Conservation (phyloP, 2,888 invertebrate species). For the Scelioninae gen. 1 region DNA sequence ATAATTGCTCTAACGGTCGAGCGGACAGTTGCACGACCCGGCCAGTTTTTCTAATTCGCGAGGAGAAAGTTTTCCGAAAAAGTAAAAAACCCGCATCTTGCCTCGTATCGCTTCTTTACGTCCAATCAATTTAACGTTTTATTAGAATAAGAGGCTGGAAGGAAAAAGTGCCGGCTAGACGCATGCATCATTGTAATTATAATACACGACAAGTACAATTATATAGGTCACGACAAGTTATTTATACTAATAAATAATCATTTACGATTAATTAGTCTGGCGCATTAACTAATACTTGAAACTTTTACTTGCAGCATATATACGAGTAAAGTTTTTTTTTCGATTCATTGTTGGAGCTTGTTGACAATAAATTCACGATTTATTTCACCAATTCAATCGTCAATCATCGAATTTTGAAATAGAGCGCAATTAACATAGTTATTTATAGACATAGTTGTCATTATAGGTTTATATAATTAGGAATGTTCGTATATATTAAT, state of each 20-base stretch:
- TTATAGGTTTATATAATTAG: conserved; percentile 33
- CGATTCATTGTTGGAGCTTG: background rate
- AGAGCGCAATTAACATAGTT: conserved; percentile 1
- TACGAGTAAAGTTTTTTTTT: background rate
- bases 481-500: conserved; percentile 8
- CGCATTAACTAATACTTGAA: background rate
- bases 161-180: background rate
- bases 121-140: conserved; percentile 49
- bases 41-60: conserved; percentile 48
- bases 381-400: background rate
- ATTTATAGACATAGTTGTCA: conserved; percentile 8
- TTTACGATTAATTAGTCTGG: conserved; percentile 29
- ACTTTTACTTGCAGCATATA: background rate
- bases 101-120: conserved; percentile 30
- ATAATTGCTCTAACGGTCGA: conserved; percentile 68
- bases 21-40: conserved; percentile 43
- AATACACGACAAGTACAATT: conserved; percentile 3
- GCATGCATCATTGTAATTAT: conserved; percentile 15
- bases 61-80: conserved; percentile 71
- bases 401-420: conserved; percentile 19
- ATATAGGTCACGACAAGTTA: conserved; percentile 9
- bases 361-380: background rate
- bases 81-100: conserved; percentile 40
- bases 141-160: conserved; percentile 2
- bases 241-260: conserved; percentile 1